A percentile compares a stretch with the other conserved stretches of the same genome.
Evolutionary conservation across 92 coral and sea anemone genomes (phyloP).

Genomic region (Anthopleura xanthogrammica): DNA sequence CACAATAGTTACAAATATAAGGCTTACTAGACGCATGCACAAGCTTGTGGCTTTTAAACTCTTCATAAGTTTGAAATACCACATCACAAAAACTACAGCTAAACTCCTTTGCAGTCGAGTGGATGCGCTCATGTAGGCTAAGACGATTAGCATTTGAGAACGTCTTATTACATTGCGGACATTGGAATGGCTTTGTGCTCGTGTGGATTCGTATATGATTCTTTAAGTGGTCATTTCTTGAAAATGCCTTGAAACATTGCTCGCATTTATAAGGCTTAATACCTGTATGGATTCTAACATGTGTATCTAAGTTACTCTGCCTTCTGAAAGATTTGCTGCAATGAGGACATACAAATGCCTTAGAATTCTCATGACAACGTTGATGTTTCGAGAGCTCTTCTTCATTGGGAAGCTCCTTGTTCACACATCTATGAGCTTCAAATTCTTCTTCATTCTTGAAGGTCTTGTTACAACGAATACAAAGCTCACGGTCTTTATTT

Average conservation of each 20-base stretch:
- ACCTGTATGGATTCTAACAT: constrained; percentile 7
- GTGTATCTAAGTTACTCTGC: background rate
- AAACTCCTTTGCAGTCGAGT: background rate
- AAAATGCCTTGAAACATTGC: constrained; percentile 10
- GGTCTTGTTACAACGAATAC: background rate
- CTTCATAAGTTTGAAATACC: background rate
- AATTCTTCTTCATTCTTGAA: background rate
- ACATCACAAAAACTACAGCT: background rate
- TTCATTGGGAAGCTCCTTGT: background rate
- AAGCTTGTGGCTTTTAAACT: background rate
- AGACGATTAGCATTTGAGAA: constrained; percentile 1
- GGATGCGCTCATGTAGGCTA: background rate
- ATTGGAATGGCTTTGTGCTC: constrained; percentile 21
- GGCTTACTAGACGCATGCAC: background rate
- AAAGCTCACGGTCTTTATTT: background rate
- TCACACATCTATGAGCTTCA: background rate
- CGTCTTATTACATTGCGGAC: background rate
- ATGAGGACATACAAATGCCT: constrained; percentile 4
- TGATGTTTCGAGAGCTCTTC: background rate
- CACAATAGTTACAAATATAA: background rate
- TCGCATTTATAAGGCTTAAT: constrained; percentile 11
- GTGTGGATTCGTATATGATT: background rate
- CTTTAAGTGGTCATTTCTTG: constrained; percentile 12
- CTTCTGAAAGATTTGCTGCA: constrained; percentile 14
- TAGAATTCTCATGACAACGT: background rate